Conservation (phyloP, 2,113 vertebrate genomes). For the Sigmodon hispidus region DNA sequence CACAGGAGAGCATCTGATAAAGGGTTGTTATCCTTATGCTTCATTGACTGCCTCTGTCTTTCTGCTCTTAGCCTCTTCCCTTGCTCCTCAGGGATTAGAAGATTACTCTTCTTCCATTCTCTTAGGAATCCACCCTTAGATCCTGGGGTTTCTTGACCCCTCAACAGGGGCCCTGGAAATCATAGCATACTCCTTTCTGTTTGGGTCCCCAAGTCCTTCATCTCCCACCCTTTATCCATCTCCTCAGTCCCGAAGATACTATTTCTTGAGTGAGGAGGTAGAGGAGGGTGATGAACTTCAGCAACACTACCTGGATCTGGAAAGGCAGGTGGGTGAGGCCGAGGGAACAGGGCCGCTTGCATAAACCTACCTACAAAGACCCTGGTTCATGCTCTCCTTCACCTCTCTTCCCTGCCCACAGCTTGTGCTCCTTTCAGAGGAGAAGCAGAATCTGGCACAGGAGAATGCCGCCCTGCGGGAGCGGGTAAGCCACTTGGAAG, state of each 20-base stretch:
- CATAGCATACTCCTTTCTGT: not conserved
- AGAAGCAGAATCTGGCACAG: slow-evolving; percentile 86
- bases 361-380: not conserved
- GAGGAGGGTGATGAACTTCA: slow-evolving; percentile 87
- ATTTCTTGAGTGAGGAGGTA: slow-evolving; percentile 92
- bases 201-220: not conserved
- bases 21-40: not conserved
- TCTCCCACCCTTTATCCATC: not conserved
- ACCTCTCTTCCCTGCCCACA: slow-evolving; percentile 36
- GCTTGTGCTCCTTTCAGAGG: slow-evolving; percentile 89
- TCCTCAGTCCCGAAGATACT: slow-evolving; percentile 93
- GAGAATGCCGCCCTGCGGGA: slow-evolving; percentile 88
- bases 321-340: slow-evolving; percentile 89
- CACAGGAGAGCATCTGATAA: not conserved
- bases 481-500: slow-evolving; percentile 78
- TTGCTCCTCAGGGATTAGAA: not conserved
- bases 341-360: not conserved
- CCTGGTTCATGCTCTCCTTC: not conserved
- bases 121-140: not conserved
- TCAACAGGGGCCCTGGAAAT: not conserved
- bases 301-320: slow-evolving; percentile 89
- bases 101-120: not conserved
- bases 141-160: not conserved
- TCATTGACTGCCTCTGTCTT: not conserved
- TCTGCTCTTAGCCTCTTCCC: not conserved